Evolutionary conservation across 2,888 invertebrate genomes (phyloP).

Genomic region (Priocnemis perturbator): DNA sequence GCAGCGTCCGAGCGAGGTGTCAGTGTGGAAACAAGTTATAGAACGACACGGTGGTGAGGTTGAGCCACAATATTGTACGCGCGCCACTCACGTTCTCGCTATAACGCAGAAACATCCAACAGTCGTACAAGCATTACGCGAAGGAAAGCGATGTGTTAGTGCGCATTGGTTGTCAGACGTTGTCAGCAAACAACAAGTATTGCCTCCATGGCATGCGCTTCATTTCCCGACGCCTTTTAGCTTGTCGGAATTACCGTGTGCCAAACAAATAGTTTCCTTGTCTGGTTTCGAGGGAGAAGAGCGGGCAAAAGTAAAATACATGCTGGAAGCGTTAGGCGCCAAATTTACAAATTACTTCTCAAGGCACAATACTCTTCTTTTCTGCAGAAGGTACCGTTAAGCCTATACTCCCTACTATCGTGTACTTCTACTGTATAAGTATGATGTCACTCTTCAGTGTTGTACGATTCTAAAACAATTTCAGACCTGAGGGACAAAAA

Average conservation of each 20-base stretch:
- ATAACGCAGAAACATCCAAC: slow-evolving; percentile 93
- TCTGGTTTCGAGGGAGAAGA: slow-evolving; percentile 95
- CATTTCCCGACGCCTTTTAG: slow-evolving; percentile 90
- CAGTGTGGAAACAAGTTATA: slow-evolving; percentile 84
- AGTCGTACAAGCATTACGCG: slow-evolving; percentile 88
- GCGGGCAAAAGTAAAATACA: slow-evolving; percentile 86
- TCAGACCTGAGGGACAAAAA: slow-evolving; percentile 90
- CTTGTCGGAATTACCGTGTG: slow-evolving; percentile 83
- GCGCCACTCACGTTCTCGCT: slow-evolving; percentile 94
- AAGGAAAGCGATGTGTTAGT: slow-evolving; percentile 85
- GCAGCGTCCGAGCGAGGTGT: slow-evolving; percentile 80
- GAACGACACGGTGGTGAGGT: slow-evolving; percentile 91
- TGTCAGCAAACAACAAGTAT: slow-evolving; percentile 87
- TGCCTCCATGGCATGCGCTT: slow-evolving; percentile 95
- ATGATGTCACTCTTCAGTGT: neutral
- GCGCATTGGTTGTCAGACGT: slow-evolving; percentile 95
- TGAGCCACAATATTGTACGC: slow-evolving; percentile 87
- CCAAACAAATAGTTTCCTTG: slow-evolving; percentile 87
- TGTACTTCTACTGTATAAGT: neutral
- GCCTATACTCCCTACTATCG: neutral
- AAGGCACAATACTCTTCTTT: slow-evolving; percentile 86
- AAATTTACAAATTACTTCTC: slow-evolving; percentile 87
- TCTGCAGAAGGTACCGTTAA: slow-evolving; percentile 78
- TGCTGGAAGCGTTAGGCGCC: slow-evolving; percentile 91
- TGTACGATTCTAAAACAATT: slow-evolving; percentile 20